phyloP scores from a whole-genome alignment of 1,140 invertebrate species.

The Vanessa tameamea region DNA sequence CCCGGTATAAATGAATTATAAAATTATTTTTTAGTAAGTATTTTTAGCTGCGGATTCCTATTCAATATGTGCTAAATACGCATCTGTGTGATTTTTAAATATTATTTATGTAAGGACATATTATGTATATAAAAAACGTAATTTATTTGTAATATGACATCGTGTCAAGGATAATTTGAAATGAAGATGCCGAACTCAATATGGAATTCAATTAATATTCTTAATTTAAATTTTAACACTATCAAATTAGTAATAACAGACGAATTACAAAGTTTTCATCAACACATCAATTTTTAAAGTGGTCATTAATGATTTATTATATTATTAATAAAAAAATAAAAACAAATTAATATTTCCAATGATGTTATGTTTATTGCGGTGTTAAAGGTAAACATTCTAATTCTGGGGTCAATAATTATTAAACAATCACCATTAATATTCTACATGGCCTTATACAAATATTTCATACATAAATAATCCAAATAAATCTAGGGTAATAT shows the following conservation, averaged over 20 bases:
- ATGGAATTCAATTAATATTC: background rate
- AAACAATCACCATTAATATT: too few species aligned
- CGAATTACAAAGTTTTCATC: background rate
- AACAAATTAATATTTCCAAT: too few species aligned
- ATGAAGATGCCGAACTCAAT: constrained; percentile 16
- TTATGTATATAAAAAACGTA: constrained; percentile 15
- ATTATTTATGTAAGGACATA: background rate
- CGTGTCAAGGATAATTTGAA: constrained; percentile 35
- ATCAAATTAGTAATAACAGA: background rate
- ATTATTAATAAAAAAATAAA: too few species aligned
- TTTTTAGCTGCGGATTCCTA: background rate
- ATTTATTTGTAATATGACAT: constrained; percentile 28
- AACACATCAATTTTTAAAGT: constrained; percentile 4
- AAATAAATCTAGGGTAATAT: too few species aligned
- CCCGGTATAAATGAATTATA: too few species aligned
- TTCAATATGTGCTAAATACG: background rate
- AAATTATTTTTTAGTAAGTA: background rate
- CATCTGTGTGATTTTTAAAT: background rate
- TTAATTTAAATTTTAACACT: background rate
- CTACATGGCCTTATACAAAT: too few species aligned
- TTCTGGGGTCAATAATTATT: too few species aligned
- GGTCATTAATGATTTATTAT: background rate
- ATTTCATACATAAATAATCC: too few species aligned
- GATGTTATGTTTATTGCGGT: too few species aligned
- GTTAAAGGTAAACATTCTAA: too few species aligned